These are phyloP conservation scores for Cotesia typhae DNA, from an alignment of 1,140 invertebrate species.

Conservation along the genomic window DNA sequence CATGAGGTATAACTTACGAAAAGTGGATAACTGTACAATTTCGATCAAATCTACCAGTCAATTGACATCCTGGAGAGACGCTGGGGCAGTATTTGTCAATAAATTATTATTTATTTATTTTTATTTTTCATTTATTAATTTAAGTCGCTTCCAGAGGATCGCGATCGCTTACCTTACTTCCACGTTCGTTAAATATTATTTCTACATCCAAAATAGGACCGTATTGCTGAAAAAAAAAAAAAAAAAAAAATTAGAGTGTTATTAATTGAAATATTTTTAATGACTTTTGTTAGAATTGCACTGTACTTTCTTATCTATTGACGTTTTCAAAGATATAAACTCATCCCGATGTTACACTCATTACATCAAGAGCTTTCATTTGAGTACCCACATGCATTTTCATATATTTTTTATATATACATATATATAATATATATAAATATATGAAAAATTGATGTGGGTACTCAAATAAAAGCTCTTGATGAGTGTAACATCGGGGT, in stretches of 20 bases:
- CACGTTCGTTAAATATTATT: slow-evolving; percentile 99
- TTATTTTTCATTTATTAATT: slow-evolving; percentile 6
- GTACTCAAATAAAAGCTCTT: no score
- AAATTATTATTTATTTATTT: slow-evolving; percentile 15
- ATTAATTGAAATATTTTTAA: not conserved
- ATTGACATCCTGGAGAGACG: slow-evolving; percentile 31
- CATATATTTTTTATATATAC: no score
- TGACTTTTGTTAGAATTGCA: no score
- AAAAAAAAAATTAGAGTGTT: slow-evolving; percentile 33
- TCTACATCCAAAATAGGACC: slow-evolving; percentile 98
- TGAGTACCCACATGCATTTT: no score
- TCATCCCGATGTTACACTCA: no score
- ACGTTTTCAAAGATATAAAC: no score
- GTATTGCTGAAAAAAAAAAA: slow-evolving; percentile 88
- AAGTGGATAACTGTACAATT: slow-evolving; percentile 36
- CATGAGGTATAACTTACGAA: slow-evolving; percentile 11
- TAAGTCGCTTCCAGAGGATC: slow-evolving; percentile 8
- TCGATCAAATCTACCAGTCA: slow-evolving; percentile 29
- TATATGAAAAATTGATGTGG: no score
- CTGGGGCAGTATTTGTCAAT: not conserved
- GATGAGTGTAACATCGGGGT: no score
- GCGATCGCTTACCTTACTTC: slow-evolving; percentile 92
- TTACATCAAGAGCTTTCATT: no score
- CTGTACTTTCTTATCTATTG: no score
- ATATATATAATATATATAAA: no score